Conservation (phyloP, 2,113 vertebrate species). For the Clarias macrocephalus region DNA sequence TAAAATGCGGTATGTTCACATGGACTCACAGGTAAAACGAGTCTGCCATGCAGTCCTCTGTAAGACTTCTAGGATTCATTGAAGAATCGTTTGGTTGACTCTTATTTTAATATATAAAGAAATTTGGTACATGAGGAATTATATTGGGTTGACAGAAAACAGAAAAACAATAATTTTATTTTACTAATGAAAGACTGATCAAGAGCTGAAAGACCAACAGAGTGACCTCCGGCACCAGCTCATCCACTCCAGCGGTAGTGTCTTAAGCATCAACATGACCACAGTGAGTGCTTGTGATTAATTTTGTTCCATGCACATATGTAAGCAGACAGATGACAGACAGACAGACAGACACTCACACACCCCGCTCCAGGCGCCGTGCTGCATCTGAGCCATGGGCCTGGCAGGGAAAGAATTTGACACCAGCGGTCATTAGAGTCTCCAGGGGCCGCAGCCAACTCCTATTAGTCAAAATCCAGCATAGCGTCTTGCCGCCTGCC, state of each 20-base stretch:
- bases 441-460: slow-evolving; percentile 56
- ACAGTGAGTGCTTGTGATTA: slow-evolving; percentile 5
- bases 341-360: slow-evolving; percentile 22
- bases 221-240: not conserved
- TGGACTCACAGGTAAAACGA: not conserved
- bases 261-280: not conserved
- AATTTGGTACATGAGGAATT: not conserved
- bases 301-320: not conserved
- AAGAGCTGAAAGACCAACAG: not conserved
- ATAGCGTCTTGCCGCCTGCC: slow-evolving; percentile 50
- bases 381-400: slow-evolving; percentile 46
- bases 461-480: slow-evolving; percentile 57
- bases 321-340: not conserved
- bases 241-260: not conserved
- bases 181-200: not conserved
- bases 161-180: not conserved
- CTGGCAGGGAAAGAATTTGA: slow-evolving; percentile 45
- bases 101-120: not conserved
- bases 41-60: not conserved
- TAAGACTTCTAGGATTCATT: not conserved
- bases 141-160: not conserved
- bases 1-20: not conserved
- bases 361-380: slow-evolving; percentile 36
- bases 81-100: not conserved
- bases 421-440: slow-evolving; percentile 59